These are phyloP conservation scores for Manis pentadactyla DNA, from an alignment of 2,797 vertebrate species.

Conservation along the genomic window DNA sequence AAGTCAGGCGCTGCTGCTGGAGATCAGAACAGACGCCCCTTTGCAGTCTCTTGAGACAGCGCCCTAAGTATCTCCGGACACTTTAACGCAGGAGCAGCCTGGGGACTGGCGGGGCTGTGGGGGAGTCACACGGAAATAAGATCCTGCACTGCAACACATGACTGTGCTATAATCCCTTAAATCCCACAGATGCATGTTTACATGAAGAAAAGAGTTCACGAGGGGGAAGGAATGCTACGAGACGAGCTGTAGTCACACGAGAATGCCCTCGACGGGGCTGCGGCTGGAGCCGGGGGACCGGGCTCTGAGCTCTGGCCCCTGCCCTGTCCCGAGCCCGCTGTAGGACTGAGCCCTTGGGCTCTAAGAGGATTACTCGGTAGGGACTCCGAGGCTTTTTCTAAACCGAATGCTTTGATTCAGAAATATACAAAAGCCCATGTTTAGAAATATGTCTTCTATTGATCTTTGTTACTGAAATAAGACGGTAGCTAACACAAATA, in stretches of 20 bases:
- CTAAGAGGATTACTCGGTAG: neutral
- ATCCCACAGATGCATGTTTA: neutral
- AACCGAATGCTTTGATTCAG: neutral
- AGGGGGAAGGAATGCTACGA: neutral
- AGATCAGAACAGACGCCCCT: neutral
- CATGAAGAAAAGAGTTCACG: neutral
- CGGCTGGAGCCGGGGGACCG: neutral
- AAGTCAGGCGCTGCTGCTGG: neutral
- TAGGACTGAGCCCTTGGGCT: neutral
- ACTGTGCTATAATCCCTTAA: neutral
- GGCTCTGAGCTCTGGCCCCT: neutral
- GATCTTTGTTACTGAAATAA: conserved; percentile 60
- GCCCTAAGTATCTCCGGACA: neutral
- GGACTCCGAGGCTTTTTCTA: neutral
- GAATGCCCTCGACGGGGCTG: neutral
- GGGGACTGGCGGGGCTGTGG: neutral
- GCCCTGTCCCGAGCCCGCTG: neutral
- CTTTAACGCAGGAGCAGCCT: neutral
- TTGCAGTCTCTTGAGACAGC: neutral
- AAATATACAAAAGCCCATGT: neutral
- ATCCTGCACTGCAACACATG: neutral
- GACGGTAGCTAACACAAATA: conserved; percentile 80
- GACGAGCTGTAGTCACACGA: neutral
- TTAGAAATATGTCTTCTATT: neutral
- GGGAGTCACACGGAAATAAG: neutral